Base-by-base conservation (phyloP, 2,113 vertebrate genomes). In the Corapipo altera region DNA sequence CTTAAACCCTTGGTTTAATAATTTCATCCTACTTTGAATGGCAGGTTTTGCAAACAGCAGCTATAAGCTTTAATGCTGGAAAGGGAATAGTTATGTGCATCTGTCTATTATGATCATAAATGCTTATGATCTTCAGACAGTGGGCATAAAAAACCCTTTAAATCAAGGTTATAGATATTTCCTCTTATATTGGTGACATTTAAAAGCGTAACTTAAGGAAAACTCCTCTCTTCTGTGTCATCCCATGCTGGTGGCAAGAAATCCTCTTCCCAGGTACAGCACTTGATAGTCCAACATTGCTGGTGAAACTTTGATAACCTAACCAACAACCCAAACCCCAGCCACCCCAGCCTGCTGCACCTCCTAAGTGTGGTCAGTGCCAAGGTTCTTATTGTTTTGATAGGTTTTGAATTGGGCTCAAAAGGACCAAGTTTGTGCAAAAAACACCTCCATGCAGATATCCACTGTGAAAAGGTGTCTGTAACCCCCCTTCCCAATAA, bases 21-120 rank as follows among this genome's bases (percentile, higher is more conserved):
- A 92, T 70, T 88, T 80, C 62, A 83, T 82, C 18, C 78, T 46
- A 9, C 54, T 79, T 71, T 51, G 49, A 71, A 59, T 3, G 10
- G 24, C 33, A 93, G 30, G 35, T 84, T 95, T 92, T 43, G 35
- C 85, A 74, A 85, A 74, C 35, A 88, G 12, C 30, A 65, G n/a
- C 78, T 61, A n/a, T 75, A 73, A 90, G 70, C 74, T 80, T 26
- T 64, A 85, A 65, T 7, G 7, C 54, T 61, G 41, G 59, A 52
- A 59, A 69, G 46, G 48, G 41, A 90, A 82, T 44, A 64, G 27
- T 70, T 74, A 28, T 14, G 16, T 58, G 32, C 78, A 35, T 27
- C 62, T 48, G 17, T 72, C 61, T 43, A 8, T 62, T 85, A 70
- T 43, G 48, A 43, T 11, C 44, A 39, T 78, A 93, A 91, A 76